These are phyloP conservation scores for Maniola hyperantus DNA, from an alignment of 2,888 invertebrate species.

Conservation along the genomic window DNA sequence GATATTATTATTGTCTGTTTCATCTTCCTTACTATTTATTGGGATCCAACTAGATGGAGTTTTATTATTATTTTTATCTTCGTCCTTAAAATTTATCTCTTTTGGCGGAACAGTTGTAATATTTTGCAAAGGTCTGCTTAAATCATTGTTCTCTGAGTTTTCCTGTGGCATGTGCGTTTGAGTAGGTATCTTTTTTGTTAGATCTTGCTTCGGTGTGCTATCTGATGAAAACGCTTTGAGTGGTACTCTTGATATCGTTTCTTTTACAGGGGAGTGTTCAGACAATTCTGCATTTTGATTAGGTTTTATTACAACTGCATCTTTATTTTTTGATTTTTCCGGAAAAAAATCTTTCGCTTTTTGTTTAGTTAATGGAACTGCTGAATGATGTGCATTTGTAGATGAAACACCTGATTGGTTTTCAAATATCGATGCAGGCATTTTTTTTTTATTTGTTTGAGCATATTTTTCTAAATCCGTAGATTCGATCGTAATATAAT, in stretches of 20 bases:
- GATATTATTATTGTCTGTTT: background rate
- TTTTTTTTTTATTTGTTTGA: conserved; percentile 45
- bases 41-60: background rate
- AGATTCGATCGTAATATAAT: conserved; percentile 43
- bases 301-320: background rate
- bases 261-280: background rate
- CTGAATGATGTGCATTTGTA: background rate
- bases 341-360: background rate
- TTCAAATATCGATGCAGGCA: background rate
- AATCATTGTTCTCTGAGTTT: background rate
- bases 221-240: background rate
- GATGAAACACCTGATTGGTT: background rate
- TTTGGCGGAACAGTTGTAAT: background rate
- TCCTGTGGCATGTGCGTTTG: background rate
- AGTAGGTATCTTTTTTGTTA: background rate
- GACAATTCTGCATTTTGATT: background rate
- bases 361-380: background rate
- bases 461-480: conserved; percentile 47
- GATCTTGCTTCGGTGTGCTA: background rate
- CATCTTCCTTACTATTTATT: background rate
- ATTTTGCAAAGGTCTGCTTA: background rate
- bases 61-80: background rate
- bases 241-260: background rate
- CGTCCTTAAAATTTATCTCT: background rate
- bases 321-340: background rate